Percentiles rank a stretch among this genome's conserved stretches.
Evolutionary conservation across 1,140 invertebrate species (phyloP).

Genomic region (Stratiolaelaps scimitus): DNA sequence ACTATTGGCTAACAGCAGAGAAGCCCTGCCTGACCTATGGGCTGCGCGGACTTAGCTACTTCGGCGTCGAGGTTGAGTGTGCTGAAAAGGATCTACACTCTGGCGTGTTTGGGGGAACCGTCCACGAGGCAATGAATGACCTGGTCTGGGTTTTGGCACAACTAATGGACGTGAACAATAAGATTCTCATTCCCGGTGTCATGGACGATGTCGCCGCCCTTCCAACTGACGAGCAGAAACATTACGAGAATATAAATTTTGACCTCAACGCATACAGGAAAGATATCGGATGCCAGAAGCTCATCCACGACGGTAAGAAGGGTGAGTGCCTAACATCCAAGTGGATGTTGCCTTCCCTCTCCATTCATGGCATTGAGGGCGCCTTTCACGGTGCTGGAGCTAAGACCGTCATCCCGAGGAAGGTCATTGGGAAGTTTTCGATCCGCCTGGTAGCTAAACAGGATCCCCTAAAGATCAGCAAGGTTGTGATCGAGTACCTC

Average conservation of each 20-base stretch:
- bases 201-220: conserved; percentile 62
- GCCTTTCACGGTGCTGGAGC: conserved; percentile 37
- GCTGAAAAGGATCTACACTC: conserved; percentile 85
- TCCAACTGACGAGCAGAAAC: conserved; percentile 57
- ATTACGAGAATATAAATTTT: conserved; percentile 81
- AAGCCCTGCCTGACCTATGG: conserved; percentile 97
- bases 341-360: conserved; percentile 32
- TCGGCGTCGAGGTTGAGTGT: conserved; percentile 74
- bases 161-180: conserved; percentile 66
- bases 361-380: conserved; percentile 38
- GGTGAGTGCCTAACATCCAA: neutral
- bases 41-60: conserved; percentile 78
- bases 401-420: conserved; percentile 46
- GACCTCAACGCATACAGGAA: conserved; percentile 45
- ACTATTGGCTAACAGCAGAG: conserved; percentile 92
- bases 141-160: conserved; percentile 65
- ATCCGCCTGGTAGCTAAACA: conserved; percentile 45
- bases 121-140: conserved; percentile 72
- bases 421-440: conserved; percentile 46
- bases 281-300: no score
- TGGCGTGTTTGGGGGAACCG: conserved; percentile 78
- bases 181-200: conserved; percentile 64
- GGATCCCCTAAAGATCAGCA: conserved; percentile 36
- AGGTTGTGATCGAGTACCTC: conserved; percentile 35
- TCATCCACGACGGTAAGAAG: neutral